Base-by-base conservation (phyloP, 2,113 vertebrate species). In the Serinus canaria region DNA sequence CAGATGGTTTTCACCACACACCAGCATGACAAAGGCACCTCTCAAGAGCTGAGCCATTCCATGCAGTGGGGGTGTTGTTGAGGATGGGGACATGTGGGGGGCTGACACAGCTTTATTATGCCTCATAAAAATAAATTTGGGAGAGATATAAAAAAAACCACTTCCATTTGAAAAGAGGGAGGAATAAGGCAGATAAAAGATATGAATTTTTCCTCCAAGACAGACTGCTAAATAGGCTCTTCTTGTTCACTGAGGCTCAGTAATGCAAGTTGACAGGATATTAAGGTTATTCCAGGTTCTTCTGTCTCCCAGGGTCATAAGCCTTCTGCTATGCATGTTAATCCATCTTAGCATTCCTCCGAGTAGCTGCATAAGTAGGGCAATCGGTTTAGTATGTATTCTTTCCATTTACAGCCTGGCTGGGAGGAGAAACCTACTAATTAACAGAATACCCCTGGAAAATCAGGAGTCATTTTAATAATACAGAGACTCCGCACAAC, bases 261-360 rank as follows among this genome's bases (percentile, higher is more conserved):
- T 98, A 98, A 99, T 98, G 97, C 98, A 98, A 98, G 97, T 81
- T 98, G 98, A 98, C 97, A 98, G 96, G 94, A 97, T 98, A 97
- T 98, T 97, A 98, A 98, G 98, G 98, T 98, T 98, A 98, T 98
- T 98, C 98, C 97, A 98, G 98, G 98, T 98, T 97, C 97, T 95
- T 53, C 97, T 97, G 97, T 98, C 98, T 98, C 98, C 96, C 96
- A 97, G 97, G 98, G 97, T 98, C 98, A 98, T 93, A 98, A 98
- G 97, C 97, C 97, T 97, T 98, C 97, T 98, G 97, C 96, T 98
- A 95, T 96, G 97, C 97, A 98, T 98, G 95, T 98, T 98, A 98
- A 98, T 98, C 97, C 96, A 97, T 97, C 81, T 96, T 95, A 93
- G 96, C 96, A 94, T 96, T 98, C 96, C 96, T 97, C 95, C 12